A percentile compares a stretch with the other conserved stretches of the same genome.
Evolutionary conservation across 1,140 invertebrate genomes (phyloP).

Genomic region (Glossosoma conforme): DNA sequence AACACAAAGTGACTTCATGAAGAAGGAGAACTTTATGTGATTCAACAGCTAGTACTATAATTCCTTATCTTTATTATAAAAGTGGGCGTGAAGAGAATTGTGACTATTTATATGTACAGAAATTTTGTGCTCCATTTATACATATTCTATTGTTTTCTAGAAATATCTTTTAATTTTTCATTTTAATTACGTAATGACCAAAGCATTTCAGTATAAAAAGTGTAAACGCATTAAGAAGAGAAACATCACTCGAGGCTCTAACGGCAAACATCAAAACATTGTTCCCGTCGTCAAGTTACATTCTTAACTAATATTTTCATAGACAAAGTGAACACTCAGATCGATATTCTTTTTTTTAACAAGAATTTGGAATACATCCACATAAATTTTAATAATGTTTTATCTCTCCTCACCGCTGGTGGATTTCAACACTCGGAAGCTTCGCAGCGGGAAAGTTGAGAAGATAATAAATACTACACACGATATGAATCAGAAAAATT

Average conservation of each 20-base stretch:
- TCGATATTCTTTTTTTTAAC: too few species aligned
- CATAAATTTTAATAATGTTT: too few species aligned
- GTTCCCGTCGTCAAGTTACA: too few species aligned
- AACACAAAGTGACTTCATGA: background rate
- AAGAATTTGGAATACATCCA: too few species aligned
- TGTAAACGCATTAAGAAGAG: background rate
- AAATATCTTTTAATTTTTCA: background rate
- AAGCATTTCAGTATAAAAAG: constrained; percentile 7
- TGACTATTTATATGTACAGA: background rate
- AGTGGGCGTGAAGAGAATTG: background rate
- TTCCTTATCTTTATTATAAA: constrained; percentile 2
- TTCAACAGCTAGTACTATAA: too few species aligned
- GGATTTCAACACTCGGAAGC: too few species aligned
- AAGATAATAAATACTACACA: too few species aligned
- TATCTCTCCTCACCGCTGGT: too few species aligned
- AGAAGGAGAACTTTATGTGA: background rate
- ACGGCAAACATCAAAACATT: background rate
- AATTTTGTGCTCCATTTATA: constrained; percentile 1
- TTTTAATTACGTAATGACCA: background rate
- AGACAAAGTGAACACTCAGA: too few species aligned
- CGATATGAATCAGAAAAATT: too few species aligned
- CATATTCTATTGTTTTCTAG: background rate
- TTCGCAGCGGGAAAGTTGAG: too few species aligned
- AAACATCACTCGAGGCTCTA: background rate
- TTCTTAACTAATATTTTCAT: too few species aligned